Conservation (phyloP, 2,113 vertebrate species). For the Thermophis baileyi region DNA sequence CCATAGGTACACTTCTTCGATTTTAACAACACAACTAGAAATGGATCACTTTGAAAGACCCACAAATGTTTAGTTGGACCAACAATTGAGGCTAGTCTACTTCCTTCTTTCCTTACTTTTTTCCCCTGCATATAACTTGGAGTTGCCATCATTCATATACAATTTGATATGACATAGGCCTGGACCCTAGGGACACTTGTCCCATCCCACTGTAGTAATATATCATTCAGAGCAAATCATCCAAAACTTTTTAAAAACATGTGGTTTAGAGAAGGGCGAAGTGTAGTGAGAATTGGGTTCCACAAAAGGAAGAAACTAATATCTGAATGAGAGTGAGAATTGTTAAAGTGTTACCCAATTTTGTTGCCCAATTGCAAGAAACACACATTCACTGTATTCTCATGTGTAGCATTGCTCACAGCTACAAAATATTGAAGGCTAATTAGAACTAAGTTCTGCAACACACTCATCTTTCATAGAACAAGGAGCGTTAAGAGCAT, state of each 20-base stretch:
- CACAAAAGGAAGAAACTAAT: background rate
- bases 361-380: background rate
- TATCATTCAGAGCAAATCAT: background rate
- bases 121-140: too few species aligned
- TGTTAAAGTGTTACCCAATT: background rate
- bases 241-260: background rate
- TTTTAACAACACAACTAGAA: background rate
- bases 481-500: slow-evolving; percentile 30
- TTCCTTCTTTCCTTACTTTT: background rate
- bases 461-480: slow-evolving; percentile 31
- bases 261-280: background rate
- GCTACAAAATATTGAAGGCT: background rate
- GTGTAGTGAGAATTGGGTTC: background rate
- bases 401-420: background rate
- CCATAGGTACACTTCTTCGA: background rate
- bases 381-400: background rate
- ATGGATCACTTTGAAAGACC: background rate
- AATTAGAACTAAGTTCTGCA: background rate
- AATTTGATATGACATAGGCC: background rate
- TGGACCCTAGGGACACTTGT: background rate
- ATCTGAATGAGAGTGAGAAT: background rate
- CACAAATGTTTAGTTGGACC: background rate
- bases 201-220: background rate
- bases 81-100: background rate
- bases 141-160: background rate